Evolutionary conservation across 2,888 invertebrate species (phyloP).

Genomic region (Corythucha ciliata): DNA sequence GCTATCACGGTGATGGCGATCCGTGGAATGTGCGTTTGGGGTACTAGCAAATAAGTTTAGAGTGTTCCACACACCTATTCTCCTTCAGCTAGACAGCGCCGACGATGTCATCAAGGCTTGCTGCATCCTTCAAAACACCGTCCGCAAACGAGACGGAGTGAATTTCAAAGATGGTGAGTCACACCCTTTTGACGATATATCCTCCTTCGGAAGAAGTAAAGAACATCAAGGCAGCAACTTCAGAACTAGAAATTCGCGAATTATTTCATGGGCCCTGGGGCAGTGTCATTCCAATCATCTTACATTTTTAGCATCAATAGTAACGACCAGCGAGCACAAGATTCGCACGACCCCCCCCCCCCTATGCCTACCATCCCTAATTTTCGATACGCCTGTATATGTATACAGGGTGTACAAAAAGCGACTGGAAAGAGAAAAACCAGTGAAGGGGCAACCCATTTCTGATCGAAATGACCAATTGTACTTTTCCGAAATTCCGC

Average conservation of each 20-base stretch:
- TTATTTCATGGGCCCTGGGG: slow-evolving; percentile 5
- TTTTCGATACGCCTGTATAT: no score
- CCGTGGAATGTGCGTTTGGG: slow-evolving; percentile 5
- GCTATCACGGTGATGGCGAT: not conserved
- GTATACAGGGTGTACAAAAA: no score
- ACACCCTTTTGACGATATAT: slow-evolving; percentile 3
- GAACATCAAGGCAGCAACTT: slow-evolving; percentile 2
- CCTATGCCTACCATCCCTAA: no score
- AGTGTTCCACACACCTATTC: slow-evolving; percentile 3
- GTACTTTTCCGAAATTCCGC: no score
- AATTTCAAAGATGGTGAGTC: slow-evolving; percentile 23
- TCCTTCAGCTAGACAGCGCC: slow-evolving; percentile 32
- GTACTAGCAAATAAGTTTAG: not conserved
- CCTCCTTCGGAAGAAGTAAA: not conserved
- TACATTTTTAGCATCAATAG: no score
- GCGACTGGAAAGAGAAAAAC: no score
- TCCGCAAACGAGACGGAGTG: slow-evolving; percentile 31
- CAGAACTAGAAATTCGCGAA: slow-evolving; percentile 1
- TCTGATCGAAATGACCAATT: no score
- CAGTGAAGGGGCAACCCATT: no score
- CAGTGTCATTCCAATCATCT: slow-evolving; percentile 2
- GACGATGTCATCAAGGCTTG: slow-evolving; percentile 37
- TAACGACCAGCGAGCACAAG: no score
- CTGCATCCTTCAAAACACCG: slow-evolving; percentile 33
- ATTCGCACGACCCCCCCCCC: no score